phyloP scores from a whole-genome alignment of 2,113 vertebrate genomes.

The Tamias sibiricus region DNA sequence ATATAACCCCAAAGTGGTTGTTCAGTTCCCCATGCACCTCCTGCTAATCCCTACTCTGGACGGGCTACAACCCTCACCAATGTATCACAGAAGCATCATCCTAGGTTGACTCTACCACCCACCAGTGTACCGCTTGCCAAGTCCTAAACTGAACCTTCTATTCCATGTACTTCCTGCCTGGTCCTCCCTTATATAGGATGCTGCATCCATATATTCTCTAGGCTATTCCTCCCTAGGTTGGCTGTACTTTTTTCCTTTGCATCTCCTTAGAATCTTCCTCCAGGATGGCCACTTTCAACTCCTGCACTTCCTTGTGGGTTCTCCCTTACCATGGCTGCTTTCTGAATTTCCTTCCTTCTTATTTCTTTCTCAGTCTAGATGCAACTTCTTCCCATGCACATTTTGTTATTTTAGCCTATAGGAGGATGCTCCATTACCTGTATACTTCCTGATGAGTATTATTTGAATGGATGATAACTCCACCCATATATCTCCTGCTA shows the following conservation, averaged over 20 bases:
- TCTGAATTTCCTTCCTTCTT: neutral
- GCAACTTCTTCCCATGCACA: neutral
- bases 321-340: neutral
- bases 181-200: neutral
- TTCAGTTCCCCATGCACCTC: neutral
- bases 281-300: neutral
- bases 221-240: neutral
- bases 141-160: neutral
- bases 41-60: neutral
- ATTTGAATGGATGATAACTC: neutral
- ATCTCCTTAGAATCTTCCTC: neutral
- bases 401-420: neutral
- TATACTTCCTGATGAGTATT: neutral
- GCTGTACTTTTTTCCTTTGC: neutral
- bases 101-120: neutral
- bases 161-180: neutral
- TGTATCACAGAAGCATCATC: neutral
- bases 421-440: neutral
- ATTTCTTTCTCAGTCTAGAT: neutral
- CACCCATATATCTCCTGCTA: neutral
- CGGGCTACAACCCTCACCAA: neutral
- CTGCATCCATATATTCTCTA: neutral
- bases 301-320: neutral
- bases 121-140: neutral
- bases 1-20: neutral